Percentiles rank a stretch among this genome's conserved stretches.
phyloP scores from a whole-genome alignment of 1,140 invertebrate genomes.

The Oryzaephilus surinamensis region DNA sequence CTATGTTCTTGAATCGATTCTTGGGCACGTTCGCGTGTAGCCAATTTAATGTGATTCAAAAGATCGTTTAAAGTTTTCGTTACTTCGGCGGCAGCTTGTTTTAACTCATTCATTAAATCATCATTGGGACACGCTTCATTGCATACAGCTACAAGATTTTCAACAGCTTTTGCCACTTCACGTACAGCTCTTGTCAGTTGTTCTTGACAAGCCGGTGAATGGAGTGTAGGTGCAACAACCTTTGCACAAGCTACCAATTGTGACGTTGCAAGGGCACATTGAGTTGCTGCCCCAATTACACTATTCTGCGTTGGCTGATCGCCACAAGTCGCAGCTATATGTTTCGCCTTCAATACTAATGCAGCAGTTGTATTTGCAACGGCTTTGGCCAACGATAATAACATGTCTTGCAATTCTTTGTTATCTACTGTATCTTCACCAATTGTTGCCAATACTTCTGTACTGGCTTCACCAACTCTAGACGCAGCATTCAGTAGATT shows the following conservation, averaged over 20 bases:
- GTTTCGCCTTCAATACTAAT: slow-evolving; percentile 89
- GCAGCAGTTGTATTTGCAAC: slow-evolving; percentile 95
- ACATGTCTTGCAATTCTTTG: slow-evolving; percentile 70
- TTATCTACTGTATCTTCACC: slow-evolving; percentile 79
- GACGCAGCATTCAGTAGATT: slow-evolving; percentile 89
- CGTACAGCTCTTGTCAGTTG: slow-evolving; percentile 87
- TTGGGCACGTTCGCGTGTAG: slow-evolving; percentile 38
- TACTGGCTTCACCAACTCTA: slow-evolving; percentile 90
- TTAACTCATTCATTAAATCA: slow-evolving; percentile 63
- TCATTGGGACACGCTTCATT: slow-evolving; percentile 54
- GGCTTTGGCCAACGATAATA: slow-evolving; percentile 83
- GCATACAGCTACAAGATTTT: slow-evolving; percentile 79
- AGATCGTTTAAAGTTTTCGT: slow-evolving; percentile 83
- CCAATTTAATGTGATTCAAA: slow-evolving; percentile 75
- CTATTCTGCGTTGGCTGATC: slow-evolving; percentile 68
- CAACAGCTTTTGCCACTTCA: slow-evolving; percentile 87
- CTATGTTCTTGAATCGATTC: slow-evolving; percentile 57
- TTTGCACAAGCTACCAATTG: slow-evolving; percentile 61
- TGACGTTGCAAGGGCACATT: slow-evolving; percentile 93
- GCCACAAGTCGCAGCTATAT: slow-evolving; percentile 78
- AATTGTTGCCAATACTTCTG: slow-evolving; percentile 87
- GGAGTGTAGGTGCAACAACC: slow-evolving; percentile 75
- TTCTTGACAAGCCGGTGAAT: slow-evolving; percentile 86
- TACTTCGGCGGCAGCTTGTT: slow-evolving; percentile 77
- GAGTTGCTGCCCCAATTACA: slow-evolving; percentile 89